A percentile compares a stretch with the other conserved stretches of the same genome.
Evolutionary conservation across 2,113 vertebrate genomes (phyloP).

Genomic region (Phalacrocorax carbo): DNA sequence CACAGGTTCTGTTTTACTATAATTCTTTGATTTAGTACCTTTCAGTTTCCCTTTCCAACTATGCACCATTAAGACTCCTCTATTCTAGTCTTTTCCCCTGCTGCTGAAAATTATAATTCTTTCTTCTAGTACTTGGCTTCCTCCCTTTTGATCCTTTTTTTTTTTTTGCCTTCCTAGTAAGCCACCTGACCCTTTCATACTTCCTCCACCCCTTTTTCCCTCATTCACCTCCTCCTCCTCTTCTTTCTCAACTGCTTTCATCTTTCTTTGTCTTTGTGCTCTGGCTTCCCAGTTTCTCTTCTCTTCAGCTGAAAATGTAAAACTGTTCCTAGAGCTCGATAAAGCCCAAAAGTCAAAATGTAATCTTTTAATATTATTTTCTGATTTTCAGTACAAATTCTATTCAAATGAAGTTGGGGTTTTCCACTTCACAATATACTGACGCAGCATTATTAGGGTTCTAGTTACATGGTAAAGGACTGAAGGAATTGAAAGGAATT

Average conservation of each 20-base stretch:
- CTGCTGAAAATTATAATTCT: slow-evolving; percentile 31
- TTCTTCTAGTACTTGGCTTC: not conserved
- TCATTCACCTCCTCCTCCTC: slow-evolving; percentile 1
- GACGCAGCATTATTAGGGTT: slow-evolving; percentile 31
- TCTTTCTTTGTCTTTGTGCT: slow-evolving; percentile 45
- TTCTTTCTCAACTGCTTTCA: slow-evolving; percentile 37
- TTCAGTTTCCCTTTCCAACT: not conserved
- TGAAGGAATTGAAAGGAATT: not conserved
- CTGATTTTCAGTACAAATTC: slow-evolving; percentile 44
- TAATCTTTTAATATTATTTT: slow-evolving; percentile 65
- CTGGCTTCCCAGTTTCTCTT: slow-evolving; percentile 6
- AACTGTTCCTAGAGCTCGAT: not conserved
- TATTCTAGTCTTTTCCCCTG: slow-evolving; percentile 32
- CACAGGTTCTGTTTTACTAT: not conserved
- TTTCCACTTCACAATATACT: slow-evolving; percentile 39
- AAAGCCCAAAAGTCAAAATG: slow-evolving; percentile 32
- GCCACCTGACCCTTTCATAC: not conserved
- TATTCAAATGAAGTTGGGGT: slow-evolving; percentile 10
- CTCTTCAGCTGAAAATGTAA: slow-evolving; percentile 18
- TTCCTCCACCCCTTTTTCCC: not conserved
- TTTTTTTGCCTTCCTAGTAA: not conserved
- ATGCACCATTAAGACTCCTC: not conserved
- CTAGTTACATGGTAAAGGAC: slow-evolving; percentile 20
- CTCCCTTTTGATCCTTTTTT: slow-evolving; percentile 7
- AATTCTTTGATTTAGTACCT: slow-evolving; percentile 23